phyloP scores from a whole-genome alignment of 1,140 invertebrate species.

The Cataglyphis hispanica region DNA sequence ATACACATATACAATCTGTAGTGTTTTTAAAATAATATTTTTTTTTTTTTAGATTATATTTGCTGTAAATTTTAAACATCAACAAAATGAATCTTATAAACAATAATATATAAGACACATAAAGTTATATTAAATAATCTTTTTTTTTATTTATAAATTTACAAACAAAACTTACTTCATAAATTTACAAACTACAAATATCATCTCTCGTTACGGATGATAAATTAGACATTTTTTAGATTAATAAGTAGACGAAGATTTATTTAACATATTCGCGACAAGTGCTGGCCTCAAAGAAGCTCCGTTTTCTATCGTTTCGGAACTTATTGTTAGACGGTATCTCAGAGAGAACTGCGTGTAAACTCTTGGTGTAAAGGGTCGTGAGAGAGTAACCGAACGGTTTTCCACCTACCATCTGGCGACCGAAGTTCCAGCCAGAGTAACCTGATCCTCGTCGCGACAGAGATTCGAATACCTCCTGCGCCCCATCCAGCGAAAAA shows the following conservation, averaged over 20 bases:
- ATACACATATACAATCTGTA: background rate
- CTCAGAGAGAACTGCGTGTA: slow-evolving; percentile 49
- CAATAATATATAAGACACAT: background rate
- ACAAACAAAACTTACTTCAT: too few species aligned
- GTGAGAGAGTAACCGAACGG: slow-evolving; percentile 74
- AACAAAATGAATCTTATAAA: background rate
- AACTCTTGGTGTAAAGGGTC: too few species aligned
- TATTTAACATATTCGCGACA: background rate
- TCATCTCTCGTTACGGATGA: background rate
- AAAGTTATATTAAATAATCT: background rate
- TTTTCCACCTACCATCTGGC: slow-evolving; percentile 84
- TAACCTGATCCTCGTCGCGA: slow-evolving; percentile 82
- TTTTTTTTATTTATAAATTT: background rate
- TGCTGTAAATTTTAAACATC: background rate
- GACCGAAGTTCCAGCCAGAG: slow-evolving; percentile 73
- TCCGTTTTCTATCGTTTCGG: slow-evolving; percentile 43
- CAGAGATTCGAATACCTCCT: slow-evolving; percentile 78
- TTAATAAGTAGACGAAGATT: background rate
- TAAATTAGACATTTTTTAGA: background rate
- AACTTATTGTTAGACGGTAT: slow-evolving; percentile 40
- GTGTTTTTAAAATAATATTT: background rate
- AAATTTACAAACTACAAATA: background rate
- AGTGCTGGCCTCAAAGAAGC: background rate
- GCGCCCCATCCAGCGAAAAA: slow-evolving; percentile 34
- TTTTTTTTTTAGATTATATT: background rate